Conservation (phyloP, 2,888 invertebrate genomes). For the Adelphocoris suturalis region DNA sequence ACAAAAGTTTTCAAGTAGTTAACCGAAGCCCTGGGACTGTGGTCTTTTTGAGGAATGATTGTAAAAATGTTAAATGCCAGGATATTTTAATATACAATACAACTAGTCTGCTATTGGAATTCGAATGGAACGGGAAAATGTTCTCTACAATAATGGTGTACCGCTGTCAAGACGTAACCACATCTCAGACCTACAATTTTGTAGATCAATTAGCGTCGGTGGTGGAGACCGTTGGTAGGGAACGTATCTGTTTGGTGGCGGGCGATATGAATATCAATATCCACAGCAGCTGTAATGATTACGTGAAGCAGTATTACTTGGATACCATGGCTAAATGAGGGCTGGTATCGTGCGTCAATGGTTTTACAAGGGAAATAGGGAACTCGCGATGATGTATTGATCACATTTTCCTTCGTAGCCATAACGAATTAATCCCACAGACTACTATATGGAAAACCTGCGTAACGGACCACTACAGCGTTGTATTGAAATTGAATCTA, state of each 20-base stretch:
- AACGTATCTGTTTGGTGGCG: too few relatives aligned
- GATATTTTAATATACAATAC: background rate
- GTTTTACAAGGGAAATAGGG: background rate
- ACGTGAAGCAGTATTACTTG: background rate
- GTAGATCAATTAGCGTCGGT: too few relatives aligned
- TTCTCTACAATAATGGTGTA: background rate
- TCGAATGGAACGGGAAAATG: background rate
- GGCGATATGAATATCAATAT: background rate
- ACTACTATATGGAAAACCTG: too few relatives aligned
- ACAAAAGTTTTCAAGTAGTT: too few relatives aligned
- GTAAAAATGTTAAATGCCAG: background rate
- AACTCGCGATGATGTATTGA: background rate
- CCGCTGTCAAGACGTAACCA: background rate
- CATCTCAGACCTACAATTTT: background rate
- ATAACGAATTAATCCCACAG: too few relatives aligned
- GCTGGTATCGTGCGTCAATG: background rate
- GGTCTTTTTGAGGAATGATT: background rate
- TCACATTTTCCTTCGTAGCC: slow-evolving; percentile 34
- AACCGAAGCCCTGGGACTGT: background rate
- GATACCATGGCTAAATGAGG: background rate
- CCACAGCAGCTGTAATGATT: background rate
- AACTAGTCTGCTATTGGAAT: background rate
- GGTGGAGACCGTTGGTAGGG: too few relatives aligned
- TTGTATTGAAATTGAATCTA: too few relatives aligned
- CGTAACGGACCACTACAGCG: too few relatives aligned